phyloP scores from a whole-genome alignment of 2,113 vertebrate genomes.

The Melospiza georgiana region DNA sequence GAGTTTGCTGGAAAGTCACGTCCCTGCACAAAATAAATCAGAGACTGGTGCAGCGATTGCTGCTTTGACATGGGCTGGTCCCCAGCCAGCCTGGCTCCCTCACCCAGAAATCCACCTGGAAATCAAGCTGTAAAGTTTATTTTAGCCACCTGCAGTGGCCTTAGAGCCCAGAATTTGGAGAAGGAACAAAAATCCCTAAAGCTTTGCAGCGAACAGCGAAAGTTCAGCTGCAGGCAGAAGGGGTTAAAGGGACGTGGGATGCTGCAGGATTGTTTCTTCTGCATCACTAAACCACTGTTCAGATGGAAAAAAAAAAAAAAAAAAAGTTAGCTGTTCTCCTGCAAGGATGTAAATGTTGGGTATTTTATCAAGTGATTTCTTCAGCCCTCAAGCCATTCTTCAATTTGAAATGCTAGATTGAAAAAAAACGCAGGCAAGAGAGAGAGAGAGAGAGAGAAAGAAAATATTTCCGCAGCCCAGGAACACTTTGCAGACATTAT shows the following conservation, averaged over 20 bases:
- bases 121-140: neutral
- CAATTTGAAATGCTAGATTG: conserved; percentile 58
- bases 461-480: conserved; percentile 43
- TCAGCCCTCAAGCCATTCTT: conserved; percentile 43
- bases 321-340: conserved; percentile 1
- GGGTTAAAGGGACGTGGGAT: neutral
- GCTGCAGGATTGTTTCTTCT: neutral
- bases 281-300: neutral
- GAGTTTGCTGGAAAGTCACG: neutral
- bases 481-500: conserved; percentile 58
- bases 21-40: neutral
- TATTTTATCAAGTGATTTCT: conserved; percentile 30
- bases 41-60: neutral
- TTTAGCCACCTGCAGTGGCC: neutral
- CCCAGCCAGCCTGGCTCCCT: neutral
- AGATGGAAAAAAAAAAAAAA: neutral
- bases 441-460: conserved; percentile 14
- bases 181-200: neutral
- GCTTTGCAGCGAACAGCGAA: neutral
- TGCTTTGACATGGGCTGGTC: neutral
- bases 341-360: conserved; percentile 15
- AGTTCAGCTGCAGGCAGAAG: neutral
- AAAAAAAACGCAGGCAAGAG: neutral
- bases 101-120: neutral
- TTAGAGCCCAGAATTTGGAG: neutral